Evolutionary conservation across 2,888 invertebrate genomes (phyloP), one percentile per base, ranked within the genome.

Genomic region (Hirtodrosophila cameraria): DNA sequence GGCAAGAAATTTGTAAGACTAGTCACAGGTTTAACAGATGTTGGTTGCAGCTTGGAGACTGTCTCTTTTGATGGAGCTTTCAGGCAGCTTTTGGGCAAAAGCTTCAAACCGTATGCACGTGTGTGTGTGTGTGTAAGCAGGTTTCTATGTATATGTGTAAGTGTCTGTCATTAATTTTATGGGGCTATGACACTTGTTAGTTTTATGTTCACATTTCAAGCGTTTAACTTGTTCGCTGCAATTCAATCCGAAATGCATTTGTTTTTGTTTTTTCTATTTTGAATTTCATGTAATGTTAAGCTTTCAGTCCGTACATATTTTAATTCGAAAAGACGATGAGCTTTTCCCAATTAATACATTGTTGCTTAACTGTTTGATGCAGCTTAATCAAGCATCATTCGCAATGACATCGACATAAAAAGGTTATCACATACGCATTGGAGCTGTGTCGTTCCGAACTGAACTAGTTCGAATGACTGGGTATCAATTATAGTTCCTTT

Each of bases 1-100:
- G 33, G 31, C 3, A n/a, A 38, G 13, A n/a, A n/a, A 5, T 23
- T 23, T 23, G 2, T 35, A 5, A 16, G n/a, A 35, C 18, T 4
- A 38, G 28, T 7, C 43, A 33, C 31, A 30, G 27, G 58, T 9
- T 64, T 77, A 78, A 76, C 84, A 84, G n/a, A n/a, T n/a, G 74
- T 69, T 84, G 61, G 50, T 12, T 61, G 31, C 30, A 33, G 28
- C 3, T 48, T 46, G 28, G 12, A 36, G 58, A 62, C 58, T 68
- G 68, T 23, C 42, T 30, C 5, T 23, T 52, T n/a, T 20, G 9
- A 11, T 9, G 16, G 13, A 73, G 57, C 70, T 71, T 70, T 62
- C 23, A 12, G 28, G 23, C 31, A 74, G 75, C 64, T 57, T 59
- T 20, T n/a, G n/a, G 15, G 23, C 25, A 16, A 55, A 64, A 77